Evolutionary conservation across 1,140 invertebrate genomes (phyloP).

Genomic region (Arion vulgaris): DNA sequence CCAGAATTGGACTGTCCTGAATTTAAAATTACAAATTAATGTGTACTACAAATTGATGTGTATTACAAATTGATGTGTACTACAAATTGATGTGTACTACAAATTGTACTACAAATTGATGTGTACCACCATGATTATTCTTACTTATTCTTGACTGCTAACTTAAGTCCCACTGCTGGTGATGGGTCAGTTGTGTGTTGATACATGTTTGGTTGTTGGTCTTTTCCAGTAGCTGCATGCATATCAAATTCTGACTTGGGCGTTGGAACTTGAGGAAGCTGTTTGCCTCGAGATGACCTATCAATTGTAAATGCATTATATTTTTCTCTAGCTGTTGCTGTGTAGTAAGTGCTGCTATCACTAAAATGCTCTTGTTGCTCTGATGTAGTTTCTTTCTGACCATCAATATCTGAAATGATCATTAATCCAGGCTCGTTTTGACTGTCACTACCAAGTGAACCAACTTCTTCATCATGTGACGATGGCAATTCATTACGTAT

Average conservation of each 20-base stretch:
- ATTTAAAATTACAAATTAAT: too few species aligned
- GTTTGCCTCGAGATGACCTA: conserved; percentile 6
- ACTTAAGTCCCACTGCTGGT: background rate
- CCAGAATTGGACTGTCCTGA: too few species aligned
- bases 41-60: too few species aligned
- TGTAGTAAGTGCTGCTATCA: background rate
- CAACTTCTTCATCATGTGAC: background rate
- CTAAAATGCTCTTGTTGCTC: background rate
- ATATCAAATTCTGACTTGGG: background rate
- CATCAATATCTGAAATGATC: background rate
- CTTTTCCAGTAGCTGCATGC: background rate
- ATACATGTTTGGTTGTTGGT: background rate
- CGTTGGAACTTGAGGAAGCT: conserved; percentile 19
- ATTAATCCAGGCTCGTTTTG: conserved; percentile 4
- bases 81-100: too few species aligned
- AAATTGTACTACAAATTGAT: too few species aligned
- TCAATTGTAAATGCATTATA: background rate
- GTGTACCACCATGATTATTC: too few species aligned
- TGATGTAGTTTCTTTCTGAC: background rate
- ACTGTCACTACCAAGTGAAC: background rate
- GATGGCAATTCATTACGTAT: conserved; percentile 14
- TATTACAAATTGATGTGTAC: too few species aligned
- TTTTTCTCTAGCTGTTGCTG: background rate
- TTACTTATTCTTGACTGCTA: conserved; percentile 6
- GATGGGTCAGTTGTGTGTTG: background rate